Conservation (phyloP, 2,113 vertebrate genomes). For the Peromyscus californicus region DNA sequence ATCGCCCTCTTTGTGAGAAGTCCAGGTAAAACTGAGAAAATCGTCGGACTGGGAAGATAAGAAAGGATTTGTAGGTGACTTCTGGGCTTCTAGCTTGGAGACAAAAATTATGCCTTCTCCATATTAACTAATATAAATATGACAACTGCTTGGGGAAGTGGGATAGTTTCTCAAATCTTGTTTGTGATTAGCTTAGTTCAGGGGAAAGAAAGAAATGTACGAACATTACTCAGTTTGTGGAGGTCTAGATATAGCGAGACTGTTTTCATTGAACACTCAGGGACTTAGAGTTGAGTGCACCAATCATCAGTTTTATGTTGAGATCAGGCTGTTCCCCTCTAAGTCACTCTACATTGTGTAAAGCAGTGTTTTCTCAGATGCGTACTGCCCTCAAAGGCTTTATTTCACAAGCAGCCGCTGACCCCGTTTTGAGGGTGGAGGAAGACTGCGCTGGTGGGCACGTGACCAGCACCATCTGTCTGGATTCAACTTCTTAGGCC, state of each 20-base stretch:
- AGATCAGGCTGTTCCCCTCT: neutral
- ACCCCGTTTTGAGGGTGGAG: neutral
- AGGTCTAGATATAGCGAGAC: slow-evolving; percentile 1
- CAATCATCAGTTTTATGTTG: neutral
- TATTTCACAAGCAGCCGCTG: neutral
- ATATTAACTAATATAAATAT: neutral
- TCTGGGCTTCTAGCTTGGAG: slow-evolving; percentile 2
- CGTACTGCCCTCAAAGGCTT: neutral
- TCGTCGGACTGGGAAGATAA: neutral
- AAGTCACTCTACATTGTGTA: neutral
- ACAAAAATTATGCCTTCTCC: neutral
- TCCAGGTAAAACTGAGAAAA: neutral
- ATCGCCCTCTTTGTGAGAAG: neutral
- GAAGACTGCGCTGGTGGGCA: neutral
- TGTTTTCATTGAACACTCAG: slow-evolving; percentile 16
- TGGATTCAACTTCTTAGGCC: neutral
- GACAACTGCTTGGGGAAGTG: neutral
- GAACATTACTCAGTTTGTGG: neutral
- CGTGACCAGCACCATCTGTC: neutral
- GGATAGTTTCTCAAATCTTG: neutral
- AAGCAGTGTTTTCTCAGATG: neutral
- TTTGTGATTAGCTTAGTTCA: slow-evolving; percentile 24
- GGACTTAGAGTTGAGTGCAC: neutral
- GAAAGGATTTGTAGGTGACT: neutral
- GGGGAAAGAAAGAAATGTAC: neutral